These are phyloP conservation scores for Anas bernieri DNA, from an alignment of 2,797 vertebrate genomes.

Conservation along the genomic window DNA sequence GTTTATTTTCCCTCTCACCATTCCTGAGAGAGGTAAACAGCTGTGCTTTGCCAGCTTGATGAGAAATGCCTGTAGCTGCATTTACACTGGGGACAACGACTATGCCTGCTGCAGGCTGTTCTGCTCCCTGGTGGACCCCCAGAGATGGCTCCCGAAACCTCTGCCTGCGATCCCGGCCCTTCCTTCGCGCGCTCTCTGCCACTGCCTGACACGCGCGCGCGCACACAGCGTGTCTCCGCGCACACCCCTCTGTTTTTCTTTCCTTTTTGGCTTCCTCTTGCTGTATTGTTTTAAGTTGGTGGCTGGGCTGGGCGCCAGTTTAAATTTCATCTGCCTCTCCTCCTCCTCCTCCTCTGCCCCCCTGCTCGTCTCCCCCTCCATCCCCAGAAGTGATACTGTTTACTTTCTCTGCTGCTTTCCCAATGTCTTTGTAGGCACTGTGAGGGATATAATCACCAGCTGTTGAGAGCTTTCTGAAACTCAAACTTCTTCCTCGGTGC, in stretches of 20 bases:
- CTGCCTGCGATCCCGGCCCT: background rate
- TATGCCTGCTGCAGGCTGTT: background rate
- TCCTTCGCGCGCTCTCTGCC: fast-evolving
- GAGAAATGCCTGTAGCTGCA: background rate
- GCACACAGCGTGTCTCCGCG: background rate
- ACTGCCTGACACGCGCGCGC: fast-evolving
- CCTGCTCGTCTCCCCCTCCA: background rate
- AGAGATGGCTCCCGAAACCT: background rate
- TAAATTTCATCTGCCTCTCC: constrained; percentile 60
- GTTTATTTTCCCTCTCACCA: background rate
- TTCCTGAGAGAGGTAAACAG: constrained; percentile 18
- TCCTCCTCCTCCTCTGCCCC: background rate
- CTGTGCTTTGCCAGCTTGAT: background rate
- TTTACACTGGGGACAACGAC: background rate
- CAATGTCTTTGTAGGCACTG: constrained; percentile 68
- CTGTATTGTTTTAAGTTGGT: constrained; percentile 76
- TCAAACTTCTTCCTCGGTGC: constrained; percentile 61
- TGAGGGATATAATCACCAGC: constrained; percentile 76
- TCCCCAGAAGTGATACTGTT: constrained; percentile 77
- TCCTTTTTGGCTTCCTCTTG: constrained; percentile 60
- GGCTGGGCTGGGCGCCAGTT: constrained; percentile 68
- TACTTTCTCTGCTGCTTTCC: constrained; percentile 77
- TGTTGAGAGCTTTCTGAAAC: constrained; percentile 72
- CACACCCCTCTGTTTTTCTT: constrained; percentile 59
- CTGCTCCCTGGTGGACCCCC: background rate